Conservation (phyloP, 2,113 vertebrate species). For the Furnarius figulus region DNA sequence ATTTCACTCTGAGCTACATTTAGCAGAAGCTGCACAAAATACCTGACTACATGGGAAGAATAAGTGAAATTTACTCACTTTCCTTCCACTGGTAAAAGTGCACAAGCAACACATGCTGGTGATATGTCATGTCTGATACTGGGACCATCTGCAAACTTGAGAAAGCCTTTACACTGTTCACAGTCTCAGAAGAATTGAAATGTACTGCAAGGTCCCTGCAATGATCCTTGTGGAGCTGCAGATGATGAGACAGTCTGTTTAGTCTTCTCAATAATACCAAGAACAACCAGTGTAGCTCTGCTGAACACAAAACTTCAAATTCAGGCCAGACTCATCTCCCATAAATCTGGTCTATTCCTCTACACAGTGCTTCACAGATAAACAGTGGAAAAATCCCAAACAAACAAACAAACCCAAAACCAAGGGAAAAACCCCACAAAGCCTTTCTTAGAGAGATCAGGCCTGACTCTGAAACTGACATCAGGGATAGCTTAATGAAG, state of each 20-base stretch:
- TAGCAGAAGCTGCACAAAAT: neutral
- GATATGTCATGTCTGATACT: neutral
- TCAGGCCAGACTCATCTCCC: neutral
- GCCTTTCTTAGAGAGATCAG: neutral
- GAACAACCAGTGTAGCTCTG: neutral
- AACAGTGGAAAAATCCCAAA: neutral
- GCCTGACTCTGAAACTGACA: neutral
- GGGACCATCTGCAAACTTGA: neutral
- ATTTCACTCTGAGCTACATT: neutral
- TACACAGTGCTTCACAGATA: neutral
- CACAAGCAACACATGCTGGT: neutral
- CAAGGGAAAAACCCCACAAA: neutral
- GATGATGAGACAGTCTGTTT: neutral
- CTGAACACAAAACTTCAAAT: neutral
- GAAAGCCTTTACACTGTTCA: neutral
- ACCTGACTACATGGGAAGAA: neutral
- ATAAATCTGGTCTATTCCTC: neutral
- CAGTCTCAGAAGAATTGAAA: neutral
- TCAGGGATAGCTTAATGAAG: neutral
- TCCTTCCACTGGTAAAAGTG: neutral
- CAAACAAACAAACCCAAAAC: neutral
- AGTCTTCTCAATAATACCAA: neutral
- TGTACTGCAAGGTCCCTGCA: neutral
- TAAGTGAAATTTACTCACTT: neutral
- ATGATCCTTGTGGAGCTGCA: neutral